Evolutionary conservation across 2,888 invertebrate genomes (phyloP).

Genomic region (Mythimna loreyi): DNA sequence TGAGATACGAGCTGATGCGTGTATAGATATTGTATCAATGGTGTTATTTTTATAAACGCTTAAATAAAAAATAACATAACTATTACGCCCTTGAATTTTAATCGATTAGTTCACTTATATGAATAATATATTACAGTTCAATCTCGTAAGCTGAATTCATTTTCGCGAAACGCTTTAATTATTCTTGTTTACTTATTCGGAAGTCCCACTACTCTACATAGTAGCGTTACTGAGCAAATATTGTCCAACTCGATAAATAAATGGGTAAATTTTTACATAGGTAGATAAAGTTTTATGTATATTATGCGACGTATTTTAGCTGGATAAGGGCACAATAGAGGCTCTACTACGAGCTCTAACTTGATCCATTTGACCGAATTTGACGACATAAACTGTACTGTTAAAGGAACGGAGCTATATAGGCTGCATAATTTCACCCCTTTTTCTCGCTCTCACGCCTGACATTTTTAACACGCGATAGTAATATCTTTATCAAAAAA

Average conservation of each 20-base stretch:
- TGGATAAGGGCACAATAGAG: not conserved
- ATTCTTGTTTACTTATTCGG: slow-evolving; percentile 24
- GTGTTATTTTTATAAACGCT: not conserved
- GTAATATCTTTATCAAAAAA: too few species aligned
- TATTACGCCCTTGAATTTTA: slow-evolving; percentile 5
- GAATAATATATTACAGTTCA: not conserved
- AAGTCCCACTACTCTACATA: not conserved
- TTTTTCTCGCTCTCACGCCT: too few species aligned
- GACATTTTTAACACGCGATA: too few species aligned
- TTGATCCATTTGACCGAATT: too few species aligned
- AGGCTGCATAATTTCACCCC: too few species aligned
- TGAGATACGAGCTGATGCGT: not conserved
- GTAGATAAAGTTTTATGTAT: not conserved
- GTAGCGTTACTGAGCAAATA: not conserved
- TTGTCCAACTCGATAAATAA: not conserved
- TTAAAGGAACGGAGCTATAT: too few species aligned
- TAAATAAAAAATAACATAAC: slow-evolving; percentile 5
- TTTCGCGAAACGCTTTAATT: slow-evolving; percentile 12
- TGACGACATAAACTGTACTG: too few species aligned
- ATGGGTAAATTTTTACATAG: not conserved
- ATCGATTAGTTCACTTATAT: slow-evolving; percentile 5
- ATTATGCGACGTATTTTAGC: not conserved
- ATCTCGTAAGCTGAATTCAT: not conserved
- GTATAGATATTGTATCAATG: slow-evolving; percentile 34
- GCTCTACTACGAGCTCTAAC: too few species aligned